phyloP scores from a whole-genome alignment of 2,888 invertebrate species.

The Scaptomyza polygonia region DNA sequence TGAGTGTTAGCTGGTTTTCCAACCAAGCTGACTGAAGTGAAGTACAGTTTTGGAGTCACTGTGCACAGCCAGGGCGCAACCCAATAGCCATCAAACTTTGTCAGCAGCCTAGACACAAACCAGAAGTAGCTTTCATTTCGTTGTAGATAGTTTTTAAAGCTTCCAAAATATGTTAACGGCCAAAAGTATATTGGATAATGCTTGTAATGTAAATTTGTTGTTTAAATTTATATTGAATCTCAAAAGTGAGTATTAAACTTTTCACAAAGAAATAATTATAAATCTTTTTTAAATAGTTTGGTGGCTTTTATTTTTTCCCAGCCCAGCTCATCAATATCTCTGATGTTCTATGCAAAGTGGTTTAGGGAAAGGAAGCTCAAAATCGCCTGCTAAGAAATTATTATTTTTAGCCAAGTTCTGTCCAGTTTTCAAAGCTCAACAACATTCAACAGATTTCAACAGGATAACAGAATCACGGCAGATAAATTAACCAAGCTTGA shows the following conservation, averaged over 20 bases:
- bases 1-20: conserved; percentile 11
- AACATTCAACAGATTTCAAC: conserved; percentile 59
- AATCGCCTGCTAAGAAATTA: not conserved
- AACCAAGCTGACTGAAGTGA: too few relatives aligned
- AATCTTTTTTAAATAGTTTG: too few relatives aligned
- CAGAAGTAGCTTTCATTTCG: conserved; percentile 8
- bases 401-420: not conserved
- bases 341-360: too few relatives aligned
- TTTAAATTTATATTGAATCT: not conserved
- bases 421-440: conserved; percentile 10
- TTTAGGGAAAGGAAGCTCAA: too few relatives aligned
- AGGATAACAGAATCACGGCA: conserved; percentile 57
- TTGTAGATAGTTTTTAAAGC: not conserved
- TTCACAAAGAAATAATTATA: too few relatives aligned
- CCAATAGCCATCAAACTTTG: not conserved
- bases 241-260: too few relatives aligned
- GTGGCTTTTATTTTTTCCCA: too few relatives aligned
- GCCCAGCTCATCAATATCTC: too few relatives aligned
- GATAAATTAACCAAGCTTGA: conserved; percentile 50
- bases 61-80: not conserved
- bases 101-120: conserved; percentile 19
- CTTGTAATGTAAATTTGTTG: not conserved
- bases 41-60: conserved; percentile 10
- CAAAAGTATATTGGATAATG: not conserved
- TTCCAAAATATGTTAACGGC: conserved; percentile 24